Conservation (phyloP, 2,113 vertebrate genomes). For the Trematomus loennbergii region DNA sequence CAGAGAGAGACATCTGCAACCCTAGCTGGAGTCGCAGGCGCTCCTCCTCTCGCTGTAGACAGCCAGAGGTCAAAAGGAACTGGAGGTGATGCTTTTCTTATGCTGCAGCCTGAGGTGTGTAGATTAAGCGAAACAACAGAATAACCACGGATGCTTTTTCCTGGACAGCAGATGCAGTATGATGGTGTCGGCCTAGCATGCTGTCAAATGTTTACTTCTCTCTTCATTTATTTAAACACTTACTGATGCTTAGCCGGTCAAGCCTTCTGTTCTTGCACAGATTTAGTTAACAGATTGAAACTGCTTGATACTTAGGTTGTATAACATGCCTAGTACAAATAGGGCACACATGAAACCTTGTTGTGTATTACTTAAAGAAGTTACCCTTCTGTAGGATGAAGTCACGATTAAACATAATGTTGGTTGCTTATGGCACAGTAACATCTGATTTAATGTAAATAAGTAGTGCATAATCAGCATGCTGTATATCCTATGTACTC, state of each 20-base stretch:
- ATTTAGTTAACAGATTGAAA: no score
- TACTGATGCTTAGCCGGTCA: neutral
- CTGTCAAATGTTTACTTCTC: neutral
- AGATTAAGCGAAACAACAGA: slow-evolving; percentile 7
- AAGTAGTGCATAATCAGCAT: no score
- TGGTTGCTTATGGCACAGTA: no score
- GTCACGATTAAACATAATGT: no score
- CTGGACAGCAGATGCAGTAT: neutral
- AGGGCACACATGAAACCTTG: no score
- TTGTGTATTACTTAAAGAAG: no score
- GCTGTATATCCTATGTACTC: no score
- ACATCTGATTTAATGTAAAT: no score
- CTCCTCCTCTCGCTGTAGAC: slow-evolving; percentile 36
- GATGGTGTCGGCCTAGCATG: neutral
- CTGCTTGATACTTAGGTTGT: no score
- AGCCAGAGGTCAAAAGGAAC: slow-evolving; percentile 61
- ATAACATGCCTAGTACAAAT: no score
- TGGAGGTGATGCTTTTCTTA: slow-evolving; percentile 28
- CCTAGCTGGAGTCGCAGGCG: slow-evolving; percentile 58
- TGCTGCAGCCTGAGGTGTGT: neutral
- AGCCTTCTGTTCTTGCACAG: neutral
- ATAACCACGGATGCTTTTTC: neutral
- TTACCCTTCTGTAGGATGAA: no score
- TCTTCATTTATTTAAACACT: neutral
- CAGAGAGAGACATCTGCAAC: slow-evolving; percentile 66